Percentiles rank a stretch among this genome's conserved stretches.
Conservation (phyloP, 2,797 vertebrate species). For the Poecilia wingei region DNA sequence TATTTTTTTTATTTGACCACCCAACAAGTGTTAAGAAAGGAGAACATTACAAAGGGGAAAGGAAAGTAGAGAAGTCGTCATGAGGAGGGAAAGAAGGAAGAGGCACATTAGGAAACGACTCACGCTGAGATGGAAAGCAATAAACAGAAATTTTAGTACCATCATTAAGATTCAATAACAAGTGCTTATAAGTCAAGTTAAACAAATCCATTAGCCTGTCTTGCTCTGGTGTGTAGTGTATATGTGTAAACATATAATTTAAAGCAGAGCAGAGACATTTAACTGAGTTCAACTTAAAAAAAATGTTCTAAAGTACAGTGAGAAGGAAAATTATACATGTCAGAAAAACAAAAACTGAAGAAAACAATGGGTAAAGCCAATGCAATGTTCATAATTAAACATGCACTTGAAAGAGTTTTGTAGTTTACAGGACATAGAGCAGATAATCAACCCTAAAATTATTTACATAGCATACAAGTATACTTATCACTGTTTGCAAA, state of each 20-base stretch:
- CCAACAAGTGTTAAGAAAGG: neutral
- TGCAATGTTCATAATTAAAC: neutral
- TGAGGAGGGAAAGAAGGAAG: neutral
- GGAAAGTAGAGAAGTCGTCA: neutral
- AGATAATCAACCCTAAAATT: neutral
- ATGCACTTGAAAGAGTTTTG: neutral
- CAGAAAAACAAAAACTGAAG: slow-evolving; percentile 25
- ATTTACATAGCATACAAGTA: neutral
- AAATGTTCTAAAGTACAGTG: slow-evolving; percentile 12
- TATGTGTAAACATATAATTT: slow-evolving; percentile 22
- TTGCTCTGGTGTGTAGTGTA: slow-evolving; percentile 4
- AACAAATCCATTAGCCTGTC: neutral
- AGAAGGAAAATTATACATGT: slow-evolving; percentile 39
- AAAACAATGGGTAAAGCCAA: neutral
- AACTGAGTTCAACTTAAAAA: slow-evolving; percentile 27
- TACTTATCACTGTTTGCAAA: neutral
- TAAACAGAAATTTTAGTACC: neutral
- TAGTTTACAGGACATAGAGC: neutral
- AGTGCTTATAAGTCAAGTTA: neutral
- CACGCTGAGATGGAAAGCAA: neutral
- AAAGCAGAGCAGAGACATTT: slow-evolving; percentile 37
- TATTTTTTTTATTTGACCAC: neutral
- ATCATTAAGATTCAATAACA: neutral
- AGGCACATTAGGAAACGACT: neutral
- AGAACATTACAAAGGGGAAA: neutral